Percentiles rank a stretch among this genome's conserved stretches.
phyloP scores from a whole-genome alignment of 2,888 invertebrate species.

The Odontomyia ornata region DNA sequence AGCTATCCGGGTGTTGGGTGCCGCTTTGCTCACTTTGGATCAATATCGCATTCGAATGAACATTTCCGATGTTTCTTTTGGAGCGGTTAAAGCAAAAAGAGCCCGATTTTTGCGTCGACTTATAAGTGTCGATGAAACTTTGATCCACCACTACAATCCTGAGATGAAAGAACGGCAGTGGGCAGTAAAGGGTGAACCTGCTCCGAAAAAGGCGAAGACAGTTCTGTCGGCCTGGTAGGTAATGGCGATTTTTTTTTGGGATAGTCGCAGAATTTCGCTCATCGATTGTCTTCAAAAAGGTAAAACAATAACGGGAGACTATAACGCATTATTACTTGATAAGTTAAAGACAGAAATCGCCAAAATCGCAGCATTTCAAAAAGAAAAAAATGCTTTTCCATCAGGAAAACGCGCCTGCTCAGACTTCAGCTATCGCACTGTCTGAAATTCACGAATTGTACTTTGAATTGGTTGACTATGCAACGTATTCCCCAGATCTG shows the following conservation, averaged over 20 bases:
- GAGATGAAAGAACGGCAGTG: background rate
- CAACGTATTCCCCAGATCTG: constrained; percentile 3
- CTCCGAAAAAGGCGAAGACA: no score
- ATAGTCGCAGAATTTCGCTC: background rate
- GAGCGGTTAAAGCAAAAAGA: background rate
- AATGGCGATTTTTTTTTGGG: constrained; percentile 10
- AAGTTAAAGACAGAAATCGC: constrained; percentile 2
- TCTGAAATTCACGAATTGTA: background rate
- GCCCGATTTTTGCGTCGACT: no score
- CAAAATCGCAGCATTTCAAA: background rate
- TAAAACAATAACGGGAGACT: background rate
- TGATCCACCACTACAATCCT: background rate
- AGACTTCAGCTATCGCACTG: background rate
- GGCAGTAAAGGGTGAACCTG: background rate
- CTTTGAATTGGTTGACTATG: background rate
- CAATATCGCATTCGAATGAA: background rate
- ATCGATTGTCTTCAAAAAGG: constrained; percentile 5
- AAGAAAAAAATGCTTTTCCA: constrained; percentile 1
- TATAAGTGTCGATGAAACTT: no score
- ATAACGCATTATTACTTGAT: constrained; percentile 4
- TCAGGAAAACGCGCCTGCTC: background rate
- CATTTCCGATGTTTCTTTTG: background rate
- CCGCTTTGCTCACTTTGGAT: background rate
- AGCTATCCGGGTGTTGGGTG: background rate
- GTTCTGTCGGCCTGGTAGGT: background rate